Base-by-base conservation (phyloP, 2,113 vertebrate species). In the Phalacrocorax brasilianus region DNA sequence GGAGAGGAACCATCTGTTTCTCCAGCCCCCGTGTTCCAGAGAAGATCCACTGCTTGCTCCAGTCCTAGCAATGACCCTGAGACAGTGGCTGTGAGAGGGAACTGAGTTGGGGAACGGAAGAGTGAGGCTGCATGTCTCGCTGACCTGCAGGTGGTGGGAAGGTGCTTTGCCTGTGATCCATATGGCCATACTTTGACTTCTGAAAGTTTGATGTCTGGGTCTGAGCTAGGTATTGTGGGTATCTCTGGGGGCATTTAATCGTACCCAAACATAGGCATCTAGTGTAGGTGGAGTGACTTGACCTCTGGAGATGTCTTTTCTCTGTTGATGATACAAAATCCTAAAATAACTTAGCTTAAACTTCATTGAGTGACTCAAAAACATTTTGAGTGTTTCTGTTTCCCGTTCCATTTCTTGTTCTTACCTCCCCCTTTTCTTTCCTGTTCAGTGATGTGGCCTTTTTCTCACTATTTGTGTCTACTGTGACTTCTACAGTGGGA, bases 31-130 rank as follows among this genome's bases (percentile, higher is more conserved):
- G 6, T 35, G 26, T 30, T 47, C 38, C 53, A 33, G 47, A 53
- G 12, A 38, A 53, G 14, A 5, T 35, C 14, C 13, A 5, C 7
- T 38, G 19, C 22, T 85, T 45, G 7, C 12, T 40, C 6, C 7
- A 2, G 0, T 33, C 53, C 15, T 49, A 28, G 10, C 33, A 70
- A n/a, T 12, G 42, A 26, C 8, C 3, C 13, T 22, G 27, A 62
- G 42, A 16, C 4, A 8, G 27, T 16, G 49, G 33, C 58, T 79
- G 10, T 21, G 15, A 15, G 4, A 18, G 15, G 42, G 19, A 59
- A 2, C 5, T 56, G 35, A 4, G 2, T 0, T 80, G 42, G n/a
- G 26, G n/a, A 62, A 4, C 15, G 58, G 8, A 26, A 32, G 4
- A 6, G 14, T 30, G 45, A 67, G 70, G 11, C 22, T 44, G 11